phyloP scores from a whole-genome alignment of 2,888 invertebrate genomes.

The Thecophora atra region DNA sequence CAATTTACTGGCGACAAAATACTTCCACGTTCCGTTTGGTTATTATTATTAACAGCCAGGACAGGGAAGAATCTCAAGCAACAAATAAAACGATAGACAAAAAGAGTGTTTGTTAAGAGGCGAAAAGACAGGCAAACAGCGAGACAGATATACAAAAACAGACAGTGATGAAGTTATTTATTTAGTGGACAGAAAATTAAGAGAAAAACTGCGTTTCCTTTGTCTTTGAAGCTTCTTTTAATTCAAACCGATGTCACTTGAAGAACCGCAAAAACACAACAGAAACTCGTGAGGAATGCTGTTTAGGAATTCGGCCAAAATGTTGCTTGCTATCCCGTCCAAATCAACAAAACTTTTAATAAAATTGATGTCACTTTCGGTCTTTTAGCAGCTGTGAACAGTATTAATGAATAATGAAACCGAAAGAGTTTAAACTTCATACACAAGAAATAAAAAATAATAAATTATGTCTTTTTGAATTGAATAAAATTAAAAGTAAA shows the following conservation, averaged over 20 bases:
- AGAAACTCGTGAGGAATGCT: too few species aligned
- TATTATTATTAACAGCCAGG: neutral
- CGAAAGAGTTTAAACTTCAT: neutral
- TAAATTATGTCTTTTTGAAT: neutral
- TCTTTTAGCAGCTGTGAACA: neutral
- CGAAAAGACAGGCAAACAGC: neutral
- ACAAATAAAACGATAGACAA: neutral
- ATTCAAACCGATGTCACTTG: too few species aligned
- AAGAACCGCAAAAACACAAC: too few species aligned
- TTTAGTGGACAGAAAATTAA: too few species aligned
- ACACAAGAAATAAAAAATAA: neutral
- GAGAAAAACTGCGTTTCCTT: too few species aligned
- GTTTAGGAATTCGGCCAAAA: neutral
- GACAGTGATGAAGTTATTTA: too few species aligned
- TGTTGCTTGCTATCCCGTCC: neutral
- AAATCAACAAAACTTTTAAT: neutral
- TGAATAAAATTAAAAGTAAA: neutral
- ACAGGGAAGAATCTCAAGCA: neutral
- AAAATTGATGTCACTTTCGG: neutral
- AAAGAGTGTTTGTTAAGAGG: neutral
- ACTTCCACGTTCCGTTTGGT: slow-evolving; percentile 47
- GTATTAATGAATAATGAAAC: neutral
- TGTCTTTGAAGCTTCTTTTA: too few species aligned
- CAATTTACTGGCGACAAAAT: slow-evolving; percentile 53
- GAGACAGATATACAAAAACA: neutral